A percentile compares a stretch with the other conserved stretches of the same genome.
Conservation (phyloP, 92 coral and sea anemone species). For the Palythoa grandiflora region DNA sequence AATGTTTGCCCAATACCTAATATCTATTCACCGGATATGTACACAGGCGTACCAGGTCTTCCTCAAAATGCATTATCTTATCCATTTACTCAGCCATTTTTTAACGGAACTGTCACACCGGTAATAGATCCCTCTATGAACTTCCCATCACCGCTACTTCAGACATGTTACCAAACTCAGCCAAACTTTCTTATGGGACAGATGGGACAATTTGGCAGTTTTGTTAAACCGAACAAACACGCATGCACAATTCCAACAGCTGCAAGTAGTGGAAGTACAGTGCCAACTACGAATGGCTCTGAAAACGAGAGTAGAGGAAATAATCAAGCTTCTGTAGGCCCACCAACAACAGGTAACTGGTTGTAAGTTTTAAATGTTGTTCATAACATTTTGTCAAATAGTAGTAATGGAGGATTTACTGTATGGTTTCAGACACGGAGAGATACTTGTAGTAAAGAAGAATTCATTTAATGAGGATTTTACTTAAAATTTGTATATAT, state of each 20-base stretch:
- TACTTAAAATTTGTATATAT: no score
- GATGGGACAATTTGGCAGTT: not conserved
- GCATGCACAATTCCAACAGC: not conserved
- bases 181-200: not conserved
- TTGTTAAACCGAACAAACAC: not conserved
- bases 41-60: conserved; percentile 20
- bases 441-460: no score
- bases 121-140: conserved; percentile 6
- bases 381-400: no score
- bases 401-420: not conserved
- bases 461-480: no score
- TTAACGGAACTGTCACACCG: not conserved
- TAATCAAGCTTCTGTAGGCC: not conserved
- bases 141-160: conserved; percentile 18
- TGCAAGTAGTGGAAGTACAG: not conserved
- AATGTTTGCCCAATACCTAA: not conserved
- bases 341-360: conserved; percentile 7
- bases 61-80: not conserved
- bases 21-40: conserved; percentile 11
- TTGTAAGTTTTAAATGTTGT: not conserved
- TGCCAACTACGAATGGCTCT: not conserved
- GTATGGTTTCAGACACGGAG: no score
- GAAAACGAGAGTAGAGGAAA: not conserved
- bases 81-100: conserved; percentile 9
- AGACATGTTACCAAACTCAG: conserved; percentile 20